Evolutionary conservation across 2,888 invertebrate genomes (phyloP), one percentile per base, ranked within the genome.

Genomic region (Muscina levida): DNA sequence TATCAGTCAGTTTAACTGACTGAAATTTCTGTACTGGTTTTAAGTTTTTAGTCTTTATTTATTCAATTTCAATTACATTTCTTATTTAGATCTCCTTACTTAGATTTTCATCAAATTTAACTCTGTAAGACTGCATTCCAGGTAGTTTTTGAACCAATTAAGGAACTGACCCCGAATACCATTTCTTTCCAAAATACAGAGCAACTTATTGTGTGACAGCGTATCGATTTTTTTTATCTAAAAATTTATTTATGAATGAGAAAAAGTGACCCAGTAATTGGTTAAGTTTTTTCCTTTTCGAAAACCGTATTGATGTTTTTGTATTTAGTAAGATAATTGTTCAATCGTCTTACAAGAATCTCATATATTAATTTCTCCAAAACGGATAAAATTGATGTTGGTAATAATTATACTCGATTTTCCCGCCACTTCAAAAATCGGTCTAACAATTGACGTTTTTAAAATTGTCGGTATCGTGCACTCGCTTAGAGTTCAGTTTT

Each of bases 31-130:
- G n/a, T n/a, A n/a, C n/a, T n/a, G n/a, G n/a, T n/a, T n/a, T n/a
- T n/a, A n/a, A n/a, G n/a, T n/a, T n/a, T n/a, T n/a, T n/a, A n/a
- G n/a, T n/a, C n/a, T n/a, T n/a, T n/a, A n/a, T n/a, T n/a, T n/a
- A n/a, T n/a, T n/a, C n/a, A n/a, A n/a, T n/a, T n/a, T n/a, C n/a
- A n/a, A n/a, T n/a, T n/a, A n/a, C 78, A 53, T 37, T 46, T 1
- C 19, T 19, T 31, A 48, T 22, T 1, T 68, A 10, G 3, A 37
- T 22, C 44, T 70, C 46, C 0, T 19, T 8, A 39, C 66, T 71
- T 57, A n/a, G n/a, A n/a, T n/a, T n/a, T 2, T 56, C 26, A 2
- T 56, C 56, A 2, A 56, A 24, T 56, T 56, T 13, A 26, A 59
- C 10, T 39, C 39, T 59, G 19, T 42, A 19, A 1, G 39, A 13